Percentiles rank a stretch among this genome's conserved stretches.
These are phyloP conservation scores for Dinoponera quadriceps DNA, from an alignment of 1,140 invertebrate species.

Conservation along the genomic window DNA sequence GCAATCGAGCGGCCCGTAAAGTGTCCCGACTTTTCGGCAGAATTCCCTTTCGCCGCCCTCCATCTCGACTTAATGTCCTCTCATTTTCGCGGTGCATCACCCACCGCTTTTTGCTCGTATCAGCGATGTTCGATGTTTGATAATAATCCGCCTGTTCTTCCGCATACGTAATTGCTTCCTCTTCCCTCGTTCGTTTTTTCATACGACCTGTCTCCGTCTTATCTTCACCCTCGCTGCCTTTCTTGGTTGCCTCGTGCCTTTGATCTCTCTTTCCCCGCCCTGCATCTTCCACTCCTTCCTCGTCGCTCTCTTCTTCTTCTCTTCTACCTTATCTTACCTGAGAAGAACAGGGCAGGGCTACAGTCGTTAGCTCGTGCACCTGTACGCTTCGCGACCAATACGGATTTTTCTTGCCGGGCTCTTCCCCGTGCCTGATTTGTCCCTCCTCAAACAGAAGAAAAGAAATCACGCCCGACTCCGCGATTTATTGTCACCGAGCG, in stretches of 20 bases:
- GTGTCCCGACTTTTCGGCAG: conserved; percentile 36
- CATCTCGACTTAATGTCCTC: conserved; percentile 46
- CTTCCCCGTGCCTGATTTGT: conserved; percentile 24
- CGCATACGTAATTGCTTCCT: conserved; percentile 14
- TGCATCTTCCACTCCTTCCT: conserved; percentile 36
- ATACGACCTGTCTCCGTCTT: not conserved
- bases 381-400: conserved; percentile 73
- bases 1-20: conserved; percentile 36
- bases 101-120: conserved; percentile 43
- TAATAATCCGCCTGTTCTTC: conserved; percentile 57
- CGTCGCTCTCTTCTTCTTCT: not conserved
- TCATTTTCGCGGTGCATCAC: conserved; percentile 64
- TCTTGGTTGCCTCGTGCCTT: conserved; percentile 24
- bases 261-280: conserved; percentile 30
- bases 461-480: conserved; percentile 22
- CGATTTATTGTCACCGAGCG: not conserved
- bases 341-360: conserved; percentile 47
- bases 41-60: conserved; percentile 5
- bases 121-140: conserved; percentile 66
- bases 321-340: conserved; percentile 54
- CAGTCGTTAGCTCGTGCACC: conserved; percentile 78
- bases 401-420: conserved; percentile 76
- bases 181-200: not conserved
- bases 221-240: conserved; percentile 28
- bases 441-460: too few relatives aligned